Percentiles rank a stretch among this genome's conserved stretches.
These are phyloP conservation scores for Centropus bengalensis DNA, from an alignment of 2,113 vertebrate species.

Conservation along the genomic window DNA sequence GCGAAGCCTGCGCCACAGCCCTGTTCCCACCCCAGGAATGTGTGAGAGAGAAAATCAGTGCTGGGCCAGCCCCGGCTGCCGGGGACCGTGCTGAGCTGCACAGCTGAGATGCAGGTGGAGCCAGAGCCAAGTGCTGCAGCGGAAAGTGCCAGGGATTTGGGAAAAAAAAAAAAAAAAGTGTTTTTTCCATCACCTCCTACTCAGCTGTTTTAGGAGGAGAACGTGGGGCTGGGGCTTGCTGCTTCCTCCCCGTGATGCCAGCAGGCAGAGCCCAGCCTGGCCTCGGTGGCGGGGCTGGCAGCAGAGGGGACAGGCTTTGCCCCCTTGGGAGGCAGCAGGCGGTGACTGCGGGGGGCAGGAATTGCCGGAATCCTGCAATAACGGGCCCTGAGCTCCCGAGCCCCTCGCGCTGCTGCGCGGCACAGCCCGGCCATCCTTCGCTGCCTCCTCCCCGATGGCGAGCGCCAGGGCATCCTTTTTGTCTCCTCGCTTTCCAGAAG, in stretches of 20 bases:
- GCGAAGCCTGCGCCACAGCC: fast-evolving
- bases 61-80: fast-evolving
- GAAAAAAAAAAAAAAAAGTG: neutral
- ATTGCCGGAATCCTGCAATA: fast-evolving
- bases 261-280: too few species aligned
- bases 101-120: neutral
- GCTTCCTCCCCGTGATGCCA: neutral
- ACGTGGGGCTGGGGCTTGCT: neutral
- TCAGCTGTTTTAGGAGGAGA: neutral
- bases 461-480: neutral
- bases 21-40: fast-evolving
- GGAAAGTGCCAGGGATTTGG: neutral
- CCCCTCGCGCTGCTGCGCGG: neutral
- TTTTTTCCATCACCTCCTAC: neutral
- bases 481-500: conserved; percentile 7
- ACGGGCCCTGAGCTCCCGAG: neutral
- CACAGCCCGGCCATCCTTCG: neutral
- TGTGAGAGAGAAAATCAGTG: fast-evolving
- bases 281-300: neutral
- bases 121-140: neutral
- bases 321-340: neutral
- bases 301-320: neutral
- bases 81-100: neutral
- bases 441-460: neutral
- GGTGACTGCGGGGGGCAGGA: neutral